Conservation (phyloP, 1,140 invertebrate genomes). For the Idris sp. region DNA sequence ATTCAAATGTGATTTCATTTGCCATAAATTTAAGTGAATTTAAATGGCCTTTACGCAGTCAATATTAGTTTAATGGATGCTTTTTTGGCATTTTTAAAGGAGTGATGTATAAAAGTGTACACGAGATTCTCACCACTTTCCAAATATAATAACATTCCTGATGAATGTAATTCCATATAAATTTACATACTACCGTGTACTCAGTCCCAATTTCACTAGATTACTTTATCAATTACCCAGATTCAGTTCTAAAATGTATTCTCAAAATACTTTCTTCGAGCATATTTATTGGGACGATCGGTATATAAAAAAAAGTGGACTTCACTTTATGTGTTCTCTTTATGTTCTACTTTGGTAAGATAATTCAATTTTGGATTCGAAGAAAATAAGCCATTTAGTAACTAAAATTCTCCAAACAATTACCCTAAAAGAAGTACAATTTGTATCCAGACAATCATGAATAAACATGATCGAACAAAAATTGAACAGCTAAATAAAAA, state of each 20-base stretch:
- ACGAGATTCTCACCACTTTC: slow-evolving; percentile 2
- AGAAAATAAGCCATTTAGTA: slow-evolving; percentile 30
- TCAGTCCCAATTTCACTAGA: slow-evolving; percentile 25
- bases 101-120: too few species aligned
- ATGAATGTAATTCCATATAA: slow-evolving; percentile 8
- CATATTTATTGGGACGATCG: slow-evolving; percentile 16
- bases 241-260: slow-evolving; percentile 2
- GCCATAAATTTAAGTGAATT: too few species aligned
- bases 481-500: slow-evolving; percentile 8
- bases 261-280: slow-evolving; percentile 1
- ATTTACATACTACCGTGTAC: slow-evolving; percentile 29
- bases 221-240: slow-evolving; percentile 33
- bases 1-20: too few species aligned
- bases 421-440: too few species aligned
- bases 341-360: neutral
- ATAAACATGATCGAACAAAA: slow-evolving; percentile 31
- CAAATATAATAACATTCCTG: slow-evolving; percentile 11
- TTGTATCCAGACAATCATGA: too few species aligned
- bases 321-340: slow-evolving; percentile 15
- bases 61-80: too few species aligned
- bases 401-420: slow-evolving; percentile 60
- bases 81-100: too few species aligned
- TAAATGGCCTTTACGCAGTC: too few species aligned
- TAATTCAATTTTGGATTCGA: slow-evolving; percentile 21
- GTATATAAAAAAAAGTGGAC: slow-evolving; percentile 2